phyloP scores from a whole-genome alignment of 2,888 invertebrate genomes.

The Agrilus biguttatus region DNA sequence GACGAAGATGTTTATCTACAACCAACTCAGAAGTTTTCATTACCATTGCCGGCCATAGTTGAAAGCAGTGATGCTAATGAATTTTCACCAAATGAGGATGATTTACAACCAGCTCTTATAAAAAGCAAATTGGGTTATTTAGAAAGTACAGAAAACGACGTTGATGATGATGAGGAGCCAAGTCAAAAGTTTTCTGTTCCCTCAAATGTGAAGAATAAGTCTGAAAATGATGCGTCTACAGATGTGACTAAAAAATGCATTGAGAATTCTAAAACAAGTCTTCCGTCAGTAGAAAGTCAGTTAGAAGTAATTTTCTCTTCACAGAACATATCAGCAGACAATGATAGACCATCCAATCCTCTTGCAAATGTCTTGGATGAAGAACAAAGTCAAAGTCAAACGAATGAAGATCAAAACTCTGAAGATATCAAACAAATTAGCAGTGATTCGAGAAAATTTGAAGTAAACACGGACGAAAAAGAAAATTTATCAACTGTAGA shows the following conservation, averaged over 20 bases:
- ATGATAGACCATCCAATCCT: constrained; percentile 12
- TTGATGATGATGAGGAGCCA: neutral
- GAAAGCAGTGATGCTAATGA: neutral
- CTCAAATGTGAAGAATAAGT: too few species aligned
- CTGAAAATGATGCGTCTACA: neutral
- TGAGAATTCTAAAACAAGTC: neutral
- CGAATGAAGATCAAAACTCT: neutral
- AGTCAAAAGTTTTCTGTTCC: too few species aligned
- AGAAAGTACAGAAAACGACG: too few species aligned
- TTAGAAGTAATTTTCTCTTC: constrained; percentile 16
- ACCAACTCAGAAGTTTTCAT: constrained; percentile 7
- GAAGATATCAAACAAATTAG: neutral
- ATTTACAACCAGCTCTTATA: constrained; percentile 2
- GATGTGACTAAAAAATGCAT: neutral
- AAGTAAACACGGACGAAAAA: too few species aligned
- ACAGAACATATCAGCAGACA: constrained; percentile 10
- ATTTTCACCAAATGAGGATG: neutral
- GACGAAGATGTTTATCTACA: constrained; percentile 7
- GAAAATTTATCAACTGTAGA: too few species aligned
- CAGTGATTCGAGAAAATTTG: too few species aligned
- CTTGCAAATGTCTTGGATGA: constrained; percentile 10
- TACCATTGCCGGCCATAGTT: neutral
- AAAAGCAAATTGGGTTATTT: neutral
- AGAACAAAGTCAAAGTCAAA: constrained; percentile 1
- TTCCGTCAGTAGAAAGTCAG: constrained; percentile 13